These are phyloP conservation scores for Perithous albicinctus DNA, from an alignment of 2,888 invertebrate genomes.

Conservation along the genomic window DNA sequence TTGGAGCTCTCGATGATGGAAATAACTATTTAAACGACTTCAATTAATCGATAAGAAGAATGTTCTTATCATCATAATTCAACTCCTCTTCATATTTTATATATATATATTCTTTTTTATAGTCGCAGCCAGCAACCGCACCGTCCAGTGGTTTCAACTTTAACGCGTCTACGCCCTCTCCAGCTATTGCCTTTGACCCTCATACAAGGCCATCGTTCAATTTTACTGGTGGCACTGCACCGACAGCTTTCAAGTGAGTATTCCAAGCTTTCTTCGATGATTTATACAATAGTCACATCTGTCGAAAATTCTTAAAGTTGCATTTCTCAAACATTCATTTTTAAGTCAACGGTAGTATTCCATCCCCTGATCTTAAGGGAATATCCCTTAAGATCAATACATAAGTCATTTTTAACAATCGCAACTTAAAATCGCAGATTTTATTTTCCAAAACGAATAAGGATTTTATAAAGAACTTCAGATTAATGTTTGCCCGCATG, in stretches of 20 bases:
- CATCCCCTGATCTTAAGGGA: no score
- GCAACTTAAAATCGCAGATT: no score
- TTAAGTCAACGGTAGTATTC: no score
- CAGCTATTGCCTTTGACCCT: slow-evolving; percentile 82
- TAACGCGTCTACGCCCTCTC: slow-evolving; percentile 73
- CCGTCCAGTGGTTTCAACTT: slow-evolving; percentile 81
- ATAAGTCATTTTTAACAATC: no score
- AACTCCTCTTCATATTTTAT: slow-evolving; percentile 24
- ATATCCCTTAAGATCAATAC: no score
- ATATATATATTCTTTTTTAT: background rate
- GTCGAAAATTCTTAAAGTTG: background rate
- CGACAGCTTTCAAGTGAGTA: slow-evolving; percentile 85
- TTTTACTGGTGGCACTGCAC: slow-evolving; percentile 85
- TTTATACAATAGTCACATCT: background rate
- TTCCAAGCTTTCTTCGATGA: background rate
- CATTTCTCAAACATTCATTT: background rate
- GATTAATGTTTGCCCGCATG: no score
- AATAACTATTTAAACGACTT: background rate
- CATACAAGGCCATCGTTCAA: slow-evolving; percentile 85
- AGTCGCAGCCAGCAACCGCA: slow-evolving; percentile 72
- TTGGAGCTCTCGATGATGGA: no score
- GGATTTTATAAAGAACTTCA: no score
- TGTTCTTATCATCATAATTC: background rate
- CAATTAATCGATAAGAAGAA: no score
- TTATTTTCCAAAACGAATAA: no score